Percentiles rank a stretch among this genome's conserved stretches.
phyloP scores from a whole-genome alignment of 2,113 vertebrate genomes.

The Deroptyus accipitrinus region DNA sequence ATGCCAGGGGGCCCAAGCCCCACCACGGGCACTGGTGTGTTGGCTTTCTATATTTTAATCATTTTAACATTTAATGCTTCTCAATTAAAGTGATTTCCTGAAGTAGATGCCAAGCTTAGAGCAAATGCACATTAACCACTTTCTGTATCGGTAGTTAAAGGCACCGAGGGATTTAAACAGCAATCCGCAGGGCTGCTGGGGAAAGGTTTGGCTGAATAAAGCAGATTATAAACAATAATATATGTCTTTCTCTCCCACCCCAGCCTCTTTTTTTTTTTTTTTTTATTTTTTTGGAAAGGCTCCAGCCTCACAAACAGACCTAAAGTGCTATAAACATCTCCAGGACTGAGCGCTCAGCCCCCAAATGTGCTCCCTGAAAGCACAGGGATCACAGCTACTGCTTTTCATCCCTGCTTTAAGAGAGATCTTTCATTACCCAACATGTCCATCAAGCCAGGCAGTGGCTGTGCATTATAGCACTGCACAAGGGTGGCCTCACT shows the following conservation, averaged over 20 bases:
- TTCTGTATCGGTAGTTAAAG: constrained; percentile 85
- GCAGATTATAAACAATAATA: constrained; percentile 91
- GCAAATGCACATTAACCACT: constrained; percentile 81
- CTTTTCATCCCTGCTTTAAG: constrained; percentile 38
- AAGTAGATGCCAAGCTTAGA: constrained; percentile 81
- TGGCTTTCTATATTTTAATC: constrained; percentile 77
- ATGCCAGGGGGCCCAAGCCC: neutral
- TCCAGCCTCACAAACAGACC: constrained; percentile 76
- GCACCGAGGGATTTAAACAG: constrained; percentile 85
- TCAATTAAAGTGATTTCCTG: constrained; percentile 87
- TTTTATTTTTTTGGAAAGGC: constrained; percentile 64
- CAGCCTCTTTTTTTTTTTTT: neutral
- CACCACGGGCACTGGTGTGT: constrained; percentile 46
- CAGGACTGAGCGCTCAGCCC: constrained; percentile 47
- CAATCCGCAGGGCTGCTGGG: constrained; percentile 79
- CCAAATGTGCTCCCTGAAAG: constrained; percentile 60
- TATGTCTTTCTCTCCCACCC: constrained; percentile 66
- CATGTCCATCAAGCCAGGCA: constrained; percentile 41
- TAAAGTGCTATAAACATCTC: constrained; percentile 81
- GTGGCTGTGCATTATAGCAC: neutral
- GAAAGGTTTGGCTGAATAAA: constrained; percentile 85
- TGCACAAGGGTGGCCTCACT: neutral
- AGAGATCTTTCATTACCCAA: constrained; percentile 49
- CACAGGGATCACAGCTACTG: neutral
- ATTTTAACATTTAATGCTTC: constrained; percentile 85